Evolutionary conservation across 2,797 vertebrate genomes (phyloP), one percentile per base, ranked within the genome.

Genomic region (Brachyrhaphis roseni): DNA sequence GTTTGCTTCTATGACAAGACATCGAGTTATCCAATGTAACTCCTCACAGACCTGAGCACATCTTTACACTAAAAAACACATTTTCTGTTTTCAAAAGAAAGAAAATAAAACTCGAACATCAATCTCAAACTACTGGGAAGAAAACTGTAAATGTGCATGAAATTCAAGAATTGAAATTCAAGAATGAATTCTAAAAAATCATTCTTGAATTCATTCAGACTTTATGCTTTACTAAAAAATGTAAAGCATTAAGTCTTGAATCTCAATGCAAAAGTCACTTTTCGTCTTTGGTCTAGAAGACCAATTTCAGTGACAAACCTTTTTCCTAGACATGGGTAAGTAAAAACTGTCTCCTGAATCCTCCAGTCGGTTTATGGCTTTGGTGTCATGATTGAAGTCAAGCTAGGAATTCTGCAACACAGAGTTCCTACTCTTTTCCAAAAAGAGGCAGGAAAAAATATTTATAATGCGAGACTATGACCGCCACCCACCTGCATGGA

Each of bases 401-500:
- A 96, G 95, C 49, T 92, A 84, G 46, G 95, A 95, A 78, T 95
- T 87, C 95, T 96, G 87, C 43, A 90, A 85, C 28, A 74, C 31
- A 75, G 41, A 83, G n/a, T n/a, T n/a, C n/a, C n/a, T n/a, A n/a
- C n/a, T n/a, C n/a, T n/a, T n/a, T n/a, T n/a, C 75, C 55, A 31
- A 23, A 55, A 43, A 55, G 3, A 51, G 26, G 1, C 0, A 8
- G 26, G 18, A 59, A 45, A 72, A 55, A 64, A 47, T 43, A n/a
- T 70, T 70, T 70, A 70, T 70, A 70, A 70, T 26, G 11, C 23
- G 26, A n/a, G 66, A 43, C 39, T 39, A 77, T 5, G 46, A 78
- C 20, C 11, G 4, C 12, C 12, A 68, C 96, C 87, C 81, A 99
- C 98, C 7, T 95, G 96, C 97, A 98, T 98, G 23, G 96, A 97